These are phyloP conservation scores for Sinocyclocheilus rhinocerous DNA, from an alignment of 2,113 vertebrate species.

Conservation along the genomic window DNA sequence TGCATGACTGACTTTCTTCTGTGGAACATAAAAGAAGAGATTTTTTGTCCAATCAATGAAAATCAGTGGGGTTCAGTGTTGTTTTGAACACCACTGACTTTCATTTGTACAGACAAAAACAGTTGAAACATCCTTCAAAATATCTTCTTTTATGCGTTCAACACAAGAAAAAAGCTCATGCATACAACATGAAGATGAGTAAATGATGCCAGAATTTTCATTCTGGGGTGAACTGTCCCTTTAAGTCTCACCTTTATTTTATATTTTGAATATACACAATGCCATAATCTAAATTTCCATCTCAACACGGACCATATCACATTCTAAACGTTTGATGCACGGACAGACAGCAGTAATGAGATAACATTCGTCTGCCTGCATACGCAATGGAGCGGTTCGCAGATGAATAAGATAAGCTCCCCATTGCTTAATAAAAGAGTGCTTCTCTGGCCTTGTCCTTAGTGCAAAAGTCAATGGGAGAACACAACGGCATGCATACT, in stretches of 20 bases:
- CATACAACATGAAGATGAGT: background rate
- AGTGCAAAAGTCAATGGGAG: slow-evolving; percentile 59
- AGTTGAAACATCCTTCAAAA: background rate
- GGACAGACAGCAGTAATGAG: slow-evolving; percentile 50
- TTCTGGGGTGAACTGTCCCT: background rate
- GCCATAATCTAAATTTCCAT: background rate
- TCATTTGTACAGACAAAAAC: background rate
- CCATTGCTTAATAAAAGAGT: slow-evolving; percentile 58
- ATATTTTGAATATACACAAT: slow-evolving; percentile 22
- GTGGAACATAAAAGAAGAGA: background rate
- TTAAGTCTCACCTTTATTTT: background rate
- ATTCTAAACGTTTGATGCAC: slow-evolving; percentile 18
- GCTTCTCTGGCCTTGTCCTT: slow-evolving; percentile 51
- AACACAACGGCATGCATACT: slow-evolving; percentile 62
- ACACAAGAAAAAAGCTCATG: background rate
- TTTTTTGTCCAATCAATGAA: background rate
- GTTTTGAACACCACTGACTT: background rate
- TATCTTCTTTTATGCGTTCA: background rate
- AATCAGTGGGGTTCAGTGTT: background rate
- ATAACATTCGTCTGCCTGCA: slow-evolving; percentile 52
- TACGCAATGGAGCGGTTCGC: slow-evolving; percentile 45
- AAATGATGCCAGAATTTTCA: background rate
- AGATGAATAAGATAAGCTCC: slow-evolving; percentile 60
- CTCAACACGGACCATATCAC: background rate
- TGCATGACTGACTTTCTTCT: background rate